These are phyloP conservation scores for Papilio machaon DNA, from an alignment of 1,140 invertebrate genomes.

Conservation along the genomic window DNA sequence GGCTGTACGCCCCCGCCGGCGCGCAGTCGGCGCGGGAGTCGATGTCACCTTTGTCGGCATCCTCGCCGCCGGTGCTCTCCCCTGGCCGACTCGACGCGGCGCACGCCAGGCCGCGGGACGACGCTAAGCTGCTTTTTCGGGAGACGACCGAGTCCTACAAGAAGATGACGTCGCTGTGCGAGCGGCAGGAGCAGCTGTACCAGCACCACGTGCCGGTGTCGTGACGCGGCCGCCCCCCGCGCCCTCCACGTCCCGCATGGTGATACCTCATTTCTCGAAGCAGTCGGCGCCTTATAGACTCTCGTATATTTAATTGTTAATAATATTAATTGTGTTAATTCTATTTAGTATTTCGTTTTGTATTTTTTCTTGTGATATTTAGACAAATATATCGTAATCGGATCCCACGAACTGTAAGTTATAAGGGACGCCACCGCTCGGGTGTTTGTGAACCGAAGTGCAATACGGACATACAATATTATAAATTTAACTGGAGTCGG, in stretches of 20 bases:
- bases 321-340: constrained; percentile 79
- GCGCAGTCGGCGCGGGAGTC: constrained; percentile 75
- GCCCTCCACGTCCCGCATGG: constrained; percentile 67
- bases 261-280: constrained; percentile 63
- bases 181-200: constrained; percentile 80
- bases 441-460: constrained; percentile 71
- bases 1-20: constrained; percentile 69
- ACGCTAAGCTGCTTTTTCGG: constrained; percentile 81
- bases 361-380: constrained; percentile 81
- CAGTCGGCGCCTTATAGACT: constrained; percentile 57
- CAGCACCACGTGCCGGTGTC: constrained; percentile 82
- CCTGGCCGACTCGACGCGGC: constrained; percentile 74
- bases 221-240: constrained; percentile 73
- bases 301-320: constrained; percentile 78
- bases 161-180: constrained; percentile 81
- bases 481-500: constrained; percentile 71
- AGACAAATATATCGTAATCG: constrained; percentile 80
- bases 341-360: constrained; percentile 80
- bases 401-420: constrained; percentile 79
- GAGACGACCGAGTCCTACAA: constrained; percentile 78
- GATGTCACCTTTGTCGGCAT: constrained; percentile 77
- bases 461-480: constrained; percentile 74
- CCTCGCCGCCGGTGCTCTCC: constrained; percentile 78
- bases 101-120: constrained; percentile 71
- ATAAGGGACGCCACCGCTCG: constrained; percentile 68